Percentiles rank a stretch among this genome's conserved stretches.
Evolutionary conservation across 2,888 invertebrate species (phyloP).

Genomic region (Chymomyza amoena): DNA sequence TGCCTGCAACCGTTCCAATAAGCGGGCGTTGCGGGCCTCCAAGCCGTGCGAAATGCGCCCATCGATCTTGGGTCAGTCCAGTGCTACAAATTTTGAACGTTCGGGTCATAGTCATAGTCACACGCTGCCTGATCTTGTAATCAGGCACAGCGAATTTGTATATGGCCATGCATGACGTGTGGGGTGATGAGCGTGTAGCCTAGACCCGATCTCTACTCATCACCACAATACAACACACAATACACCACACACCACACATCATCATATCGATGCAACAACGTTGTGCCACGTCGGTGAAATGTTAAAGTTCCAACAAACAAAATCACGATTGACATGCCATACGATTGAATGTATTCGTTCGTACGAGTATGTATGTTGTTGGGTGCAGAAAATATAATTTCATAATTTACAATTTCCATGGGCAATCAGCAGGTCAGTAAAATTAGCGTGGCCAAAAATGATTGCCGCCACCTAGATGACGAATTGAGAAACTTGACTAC

Average conservation of each 20-base stretch:
- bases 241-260: slow-evolving; percentile 24
- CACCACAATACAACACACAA: slow-evolving; percentile 43
- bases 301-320: slow-evolving; percentile 74
- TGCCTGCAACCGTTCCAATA: slow-evolving; percentile 72
- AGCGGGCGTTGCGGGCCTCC: slow-evolving; percentile 22
- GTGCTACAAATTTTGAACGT: slow-evolving; percentile 74
- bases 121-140: slow-evolving; percentile 68
- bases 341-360: slow-evolving; percentile 11
- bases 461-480: slow-evolving; percentile 38
- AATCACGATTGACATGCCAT: slow-evolving; percentile 70
- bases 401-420: slow-evolving; percentile 73
- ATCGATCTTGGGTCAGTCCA: slow-evolving; percentile 51
- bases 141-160: slow-evolving; percentile 73
- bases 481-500: slow-evolving; percentile 43
- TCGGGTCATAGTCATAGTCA: slow-evolving; percentile 68
- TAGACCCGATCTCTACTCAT: slow-evolving; percentile 26
- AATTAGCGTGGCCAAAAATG: slow-evolving; percentile 71
- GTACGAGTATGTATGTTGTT: slow-evolving; percentile 17
- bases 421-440: slow-evolving; percentile 71
- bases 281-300: slow-evolving; percentile 69
- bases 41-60: slow-evolving; percentile 4
- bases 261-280: slow-evolving; percentile 3
- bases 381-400: slow-evolving; percentile 69
- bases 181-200: slow-evolving; percentile 64
- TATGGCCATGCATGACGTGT: slow-evolving; percentile 75